Evolutionary conservation across 1,140 invertebrate species (phyloP).

Genomic region (Periplaneta americana): DNA sequence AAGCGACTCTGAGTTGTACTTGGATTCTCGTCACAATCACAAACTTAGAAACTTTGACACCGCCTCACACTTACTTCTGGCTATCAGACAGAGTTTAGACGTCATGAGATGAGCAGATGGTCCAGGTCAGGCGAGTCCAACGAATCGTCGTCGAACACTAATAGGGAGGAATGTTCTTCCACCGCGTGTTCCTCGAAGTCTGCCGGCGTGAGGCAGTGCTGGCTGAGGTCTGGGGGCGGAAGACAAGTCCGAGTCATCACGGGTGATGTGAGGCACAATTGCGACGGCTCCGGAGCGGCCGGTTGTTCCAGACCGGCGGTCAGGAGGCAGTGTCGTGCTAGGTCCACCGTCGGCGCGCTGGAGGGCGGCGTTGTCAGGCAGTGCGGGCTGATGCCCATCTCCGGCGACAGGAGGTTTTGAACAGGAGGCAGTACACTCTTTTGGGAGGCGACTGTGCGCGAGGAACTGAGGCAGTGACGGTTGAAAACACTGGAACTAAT

Average conservation of each 20-base stretch:
- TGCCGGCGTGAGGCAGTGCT: background rate
- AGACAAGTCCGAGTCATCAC: too few relatives aligned
- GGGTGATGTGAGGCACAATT: background rate
- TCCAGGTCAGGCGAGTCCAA: background rate
- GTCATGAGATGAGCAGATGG: slow-evolving; percentile 1
- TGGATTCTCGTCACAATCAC: background rate
- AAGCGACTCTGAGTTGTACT: too few relatives aligned
- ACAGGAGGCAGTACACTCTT: background rate
- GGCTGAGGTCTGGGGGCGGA: background rate
- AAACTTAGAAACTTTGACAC: background rate
- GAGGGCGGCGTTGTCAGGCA: background rate
- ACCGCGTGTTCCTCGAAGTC: slow-evolving; percentile 7
- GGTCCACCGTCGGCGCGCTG: background rate
- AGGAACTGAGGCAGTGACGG: background rate
- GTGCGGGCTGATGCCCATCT: background rate
- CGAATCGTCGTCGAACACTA: background rate
- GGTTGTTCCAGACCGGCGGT: background rate
- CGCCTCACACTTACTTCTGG: background rate
- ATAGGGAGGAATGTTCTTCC: background rate
- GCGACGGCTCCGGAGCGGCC: background rate
- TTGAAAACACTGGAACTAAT: too few relatives aligned
- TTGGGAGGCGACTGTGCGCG: background rate
- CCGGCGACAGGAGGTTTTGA: background rate
- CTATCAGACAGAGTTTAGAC: background rate
- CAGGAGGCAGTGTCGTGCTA: background rate